phyloP scores from a whole-genome alignment of 2,888 invertebrate species.

The Trachelus troglodyta region DNA sequence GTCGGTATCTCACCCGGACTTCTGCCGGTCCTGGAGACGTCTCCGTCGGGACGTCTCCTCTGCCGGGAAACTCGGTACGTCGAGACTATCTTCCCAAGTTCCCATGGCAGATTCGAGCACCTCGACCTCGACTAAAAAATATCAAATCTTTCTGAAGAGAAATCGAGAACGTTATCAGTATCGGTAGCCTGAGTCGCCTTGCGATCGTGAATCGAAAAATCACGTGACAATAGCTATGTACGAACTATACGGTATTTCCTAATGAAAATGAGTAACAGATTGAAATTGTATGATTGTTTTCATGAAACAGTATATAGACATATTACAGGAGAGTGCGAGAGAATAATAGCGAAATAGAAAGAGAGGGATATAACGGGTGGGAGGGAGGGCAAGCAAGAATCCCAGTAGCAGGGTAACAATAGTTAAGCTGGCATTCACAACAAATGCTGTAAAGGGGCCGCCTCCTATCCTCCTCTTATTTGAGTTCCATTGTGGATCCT shows the following conservation, averaged over 20 bases:
- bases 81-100: too few relatives aligned
- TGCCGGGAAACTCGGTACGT: too few relatives aligned
- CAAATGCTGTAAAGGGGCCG: slow-evolving; percentile 49
- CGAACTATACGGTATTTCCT: neutral
- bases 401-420: slow-evolving; percentile 48
- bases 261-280: neutral
- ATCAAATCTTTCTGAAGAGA: too few relatives aligned
- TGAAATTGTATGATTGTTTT: neutral
- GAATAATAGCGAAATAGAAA: neutral
- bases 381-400: slow-evolving; percentile 34
- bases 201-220: too few relatives aligned
- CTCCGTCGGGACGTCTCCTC: too few relatives aligned
- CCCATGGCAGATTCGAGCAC: too few relatives aligned
- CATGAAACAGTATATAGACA: neutral
- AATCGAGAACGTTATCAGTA: too few relatives aligned
- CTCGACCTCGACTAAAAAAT: too few relatives aligned
- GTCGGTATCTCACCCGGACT: too few relatives aligned
- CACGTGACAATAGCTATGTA: neutral
- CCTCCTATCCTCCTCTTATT: slow-evolving; percentile 41
- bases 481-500: slow-evolving; percentile 36
- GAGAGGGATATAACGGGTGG: neutral
- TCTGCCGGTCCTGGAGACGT: too few relatives aligned
- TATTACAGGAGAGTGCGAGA: neutral
- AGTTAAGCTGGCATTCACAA: slow-evolving; percentile 47
- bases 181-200: too few relatives aligned